Evolutionary conservation across 2,888 invertebrate genomes (phyloP), one percentile per base, ranked within the genome.

Genomic region (Tryphoninae sp.): DNA sequence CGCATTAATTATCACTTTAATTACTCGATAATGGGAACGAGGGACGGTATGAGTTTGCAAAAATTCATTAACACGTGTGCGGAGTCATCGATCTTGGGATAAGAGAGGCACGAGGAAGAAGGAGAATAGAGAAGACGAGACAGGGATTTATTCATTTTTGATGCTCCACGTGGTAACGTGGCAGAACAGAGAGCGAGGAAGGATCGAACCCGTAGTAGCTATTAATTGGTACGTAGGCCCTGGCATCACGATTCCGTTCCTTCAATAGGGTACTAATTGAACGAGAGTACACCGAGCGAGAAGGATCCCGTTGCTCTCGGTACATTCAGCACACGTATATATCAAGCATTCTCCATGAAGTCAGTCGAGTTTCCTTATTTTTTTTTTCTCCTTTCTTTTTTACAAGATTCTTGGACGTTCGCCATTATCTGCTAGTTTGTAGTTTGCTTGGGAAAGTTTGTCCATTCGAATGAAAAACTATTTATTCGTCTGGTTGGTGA

Each of bases 191-290:
- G 67, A 51, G 16, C 9, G 19, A 45, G 71, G 77, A 53, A 75
- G 71, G 42, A 62, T 67, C 55, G 59, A 64, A 75, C 49, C 6
- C 33, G 58, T 8, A 23, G 45, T 71, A 23, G 22, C 53, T 62
- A 82, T 76, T 81, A 71, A 81, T 78, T 81, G 74, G 53, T 78
- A 74, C 40, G 65, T 65, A 71, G 67, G 40, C 68, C 59, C 65
- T 61, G 51, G 67, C 68, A 69, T 73, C 73, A 78, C 58, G 51
- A 64, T 81, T 81, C 73, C 71, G 51, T 74, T 74, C 19, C 72
- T 76, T 82, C 79, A 75, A 76, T 76, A 61, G 71, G 11, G 78
- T 58, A 79, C 75, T 82, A 82, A 82, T 79, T 79, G 75, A 79
- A 78, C 55, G 72, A 75, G 67, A 75, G 69, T 78, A 69, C 72